Percentiles rank a stretch among this genome's conserved stretches.
These are phyloP conservation scores for Hipparchia sbordonii DNA, from an alignment of 2,888 invertebrate genomes.

Conservation along the genomic window DNA sequence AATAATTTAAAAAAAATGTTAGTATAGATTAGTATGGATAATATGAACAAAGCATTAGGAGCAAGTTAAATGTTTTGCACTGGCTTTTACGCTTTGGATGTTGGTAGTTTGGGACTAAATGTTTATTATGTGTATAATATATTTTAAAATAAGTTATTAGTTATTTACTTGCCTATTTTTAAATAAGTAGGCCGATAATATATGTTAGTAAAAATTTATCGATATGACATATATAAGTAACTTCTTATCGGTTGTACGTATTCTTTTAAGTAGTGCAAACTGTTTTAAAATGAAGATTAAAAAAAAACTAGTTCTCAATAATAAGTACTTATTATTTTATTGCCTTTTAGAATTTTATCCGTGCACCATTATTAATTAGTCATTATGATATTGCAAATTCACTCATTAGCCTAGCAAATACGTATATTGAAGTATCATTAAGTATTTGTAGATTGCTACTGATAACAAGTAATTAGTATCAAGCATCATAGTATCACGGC, in stretches of 20 bases:
- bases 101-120: neutral
- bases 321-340: neutral
- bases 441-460: slow-evolving; percentile 5
- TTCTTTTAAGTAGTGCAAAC: too few relatives aligned
- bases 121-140: too few relatives aligned
- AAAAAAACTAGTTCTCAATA: neutral
- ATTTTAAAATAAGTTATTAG: too few relatives aligned
- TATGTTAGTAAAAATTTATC: too few relatives aligned
- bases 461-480: neutral
- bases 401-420: neutral
- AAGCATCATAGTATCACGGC: neutral
- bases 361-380: too few relatives aligned
- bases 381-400: neutral
- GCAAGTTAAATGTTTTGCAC: neutral
- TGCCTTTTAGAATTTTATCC: neutral
- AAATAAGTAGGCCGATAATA: too few relatives aligned
- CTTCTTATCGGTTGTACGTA: too few relatives aligned
- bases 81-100: slow-evolving; percentile 8
- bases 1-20: too few relatives aligned
- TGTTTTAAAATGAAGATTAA: too few relatives aligned
- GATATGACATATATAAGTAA: too few relatives aligned
- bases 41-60: neutral
- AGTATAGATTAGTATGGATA: too few relatives aligned
- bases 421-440: neutral
- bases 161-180: too few relatives aligned